Evolutionary conservation across 2,888 invertebrate species (phyloP).

Genomic region (Dolichopus griseipennis): DNA sequence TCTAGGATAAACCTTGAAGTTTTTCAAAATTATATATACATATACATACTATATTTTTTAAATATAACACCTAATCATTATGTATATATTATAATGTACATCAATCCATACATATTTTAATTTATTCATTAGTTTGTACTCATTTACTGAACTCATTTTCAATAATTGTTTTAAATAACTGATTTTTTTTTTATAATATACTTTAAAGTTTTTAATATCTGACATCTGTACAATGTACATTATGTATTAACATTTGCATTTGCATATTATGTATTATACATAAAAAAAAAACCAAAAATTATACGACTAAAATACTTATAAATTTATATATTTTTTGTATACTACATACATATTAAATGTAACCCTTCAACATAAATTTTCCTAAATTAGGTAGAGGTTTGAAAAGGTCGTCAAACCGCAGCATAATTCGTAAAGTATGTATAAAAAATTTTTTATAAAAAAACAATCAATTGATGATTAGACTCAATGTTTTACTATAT

Average conservation of each 20-base stretch:
- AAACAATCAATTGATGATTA: neutral
- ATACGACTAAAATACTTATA: too few relatives aligned
- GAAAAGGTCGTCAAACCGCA: neutral
- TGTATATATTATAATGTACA: too few relatives aligned
- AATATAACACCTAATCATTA: too few relatives aligned
- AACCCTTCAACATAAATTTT: neutral
- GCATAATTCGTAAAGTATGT: neutral
- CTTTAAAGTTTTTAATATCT: too few relatives aligned
- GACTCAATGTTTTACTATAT: too few relatives aligned
- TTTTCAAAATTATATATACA: neutral
- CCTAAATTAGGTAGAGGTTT: neutral
- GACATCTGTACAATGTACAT: too few relatives aligned
- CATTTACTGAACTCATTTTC: neutral
- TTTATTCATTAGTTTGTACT: neutral
- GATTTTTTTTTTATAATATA: too few relatives aligned
- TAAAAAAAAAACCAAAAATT: too few relatives aligned
- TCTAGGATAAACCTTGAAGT: conserved; percentile 3
- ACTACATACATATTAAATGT: too few relatives aligned
- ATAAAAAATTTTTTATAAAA: neutral
- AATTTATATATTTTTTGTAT: too few relatives aligned
- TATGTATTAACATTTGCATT: too few relatives aligned
- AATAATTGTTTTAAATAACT: neutral
- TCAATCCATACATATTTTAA: too few relatives aligned
- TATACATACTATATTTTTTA: neutral
- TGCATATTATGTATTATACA: neutral